A percentile compares a stretch with the other conserved stretches of the same genome.
phyloP scores from a whole-genome alignment of 1,140 invertebrate species.

The Gonioctena quinquepunctata region DNA sequence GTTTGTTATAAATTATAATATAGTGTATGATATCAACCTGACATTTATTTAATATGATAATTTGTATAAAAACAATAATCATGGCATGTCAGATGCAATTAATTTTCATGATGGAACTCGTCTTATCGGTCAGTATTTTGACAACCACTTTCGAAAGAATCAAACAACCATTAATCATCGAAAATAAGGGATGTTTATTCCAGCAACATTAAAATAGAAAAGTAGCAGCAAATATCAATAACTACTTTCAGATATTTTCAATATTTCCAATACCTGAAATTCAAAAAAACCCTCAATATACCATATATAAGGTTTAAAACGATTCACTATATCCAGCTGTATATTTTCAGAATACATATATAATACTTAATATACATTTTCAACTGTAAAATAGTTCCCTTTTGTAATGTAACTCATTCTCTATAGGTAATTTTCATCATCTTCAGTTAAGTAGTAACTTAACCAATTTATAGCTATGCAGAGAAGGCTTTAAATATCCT shows the following conservation, averaged over 20 bases:
- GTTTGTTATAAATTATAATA: conserved; percentile 27
- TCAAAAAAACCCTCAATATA: no score
- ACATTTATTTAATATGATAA: conserved; percentile 10
- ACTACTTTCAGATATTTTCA: no score
- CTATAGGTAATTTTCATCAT: neutral
- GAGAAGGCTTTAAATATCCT: conserved; percentile 2
- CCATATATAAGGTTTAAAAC: neutral
- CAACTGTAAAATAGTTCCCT: conserved; percentile 24
- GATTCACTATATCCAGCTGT: neutral
- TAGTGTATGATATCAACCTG: conserved; percentile 26
- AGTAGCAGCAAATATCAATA: no score
- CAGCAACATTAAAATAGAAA: no score
- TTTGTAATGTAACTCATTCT: conserved; percentile 10
- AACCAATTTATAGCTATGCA: neutral
- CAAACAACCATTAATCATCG: neutral
- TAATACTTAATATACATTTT: conserved; percentile 6
- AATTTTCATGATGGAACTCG: neutral
- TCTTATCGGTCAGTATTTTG: neutral
- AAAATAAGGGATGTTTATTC: no score
- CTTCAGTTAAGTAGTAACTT: neutral
- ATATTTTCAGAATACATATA: neutral
- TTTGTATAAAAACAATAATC: conserved; percentile 5
- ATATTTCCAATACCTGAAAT: no score
- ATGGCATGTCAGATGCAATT: conserved; percentile 5
- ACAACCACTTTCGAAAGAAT: neutral